Evolutionary conservation across 2,797 vertebrate species (phyloP).

Genomic region (Cuculus canorus): DNA sequence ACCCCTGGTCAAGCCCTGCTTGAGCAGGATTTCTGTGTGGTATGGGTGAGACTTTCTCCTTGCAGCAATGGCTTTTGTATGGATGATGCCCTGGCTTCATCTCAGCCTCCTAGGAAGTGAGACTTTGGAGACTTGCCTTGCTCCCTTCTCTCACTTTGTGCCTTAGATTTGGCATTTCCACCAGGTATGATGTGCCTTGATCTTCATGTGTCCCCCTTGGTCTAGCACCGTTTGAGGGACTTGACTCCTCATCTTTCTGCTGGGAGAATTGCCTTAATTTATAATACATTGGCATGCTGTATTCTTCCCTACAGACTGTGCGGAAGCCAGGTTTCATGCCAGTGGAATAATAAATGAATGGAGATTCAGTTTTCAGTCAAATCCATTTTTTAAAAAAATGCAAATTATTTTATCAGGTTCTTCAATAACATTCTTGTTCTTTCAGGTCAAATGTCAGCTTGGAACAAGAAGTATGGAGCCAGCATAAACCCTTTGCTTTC

Average conservation of each 20-base stretch:
- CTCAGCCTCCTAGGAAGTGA: not conserved
- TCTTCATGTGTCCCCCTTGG: not conserved
- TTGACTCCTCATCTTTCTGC: not conserved
- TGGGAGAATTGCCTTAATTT: not conserved
- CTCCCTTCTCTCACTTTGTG: not conserved
- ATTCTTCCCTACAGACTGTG: not conserved
- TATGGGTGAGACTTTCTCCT: not conserved
- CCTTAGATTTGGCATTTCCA: not conserved
- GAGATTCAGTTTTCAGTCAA: not conserved
- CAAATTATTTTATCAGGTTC: not conserved
- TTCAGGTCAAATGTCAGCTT: not conserved
- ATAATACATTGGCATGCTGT: not conserved
- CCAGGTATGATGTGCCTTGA: not conserved
- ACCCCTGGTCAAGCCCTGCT: fast-evolving
- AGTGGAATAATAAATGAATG: not conserved
- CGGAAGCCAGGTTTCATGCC: not conserved
- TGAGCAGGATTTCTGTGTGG: not conserved
- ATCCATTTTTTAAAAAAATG: not conserved
- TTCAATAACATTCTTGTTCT: not conserved
- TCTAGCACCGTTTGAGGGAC: fast-evolving
- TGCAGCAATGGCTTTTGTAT: not conserved
- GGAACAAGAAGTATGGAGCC: not conserved
- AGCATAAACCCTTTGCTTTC: not conserved
- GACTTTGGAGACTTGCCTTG: not conserved
- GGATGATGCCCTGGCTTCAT: not conserved